A percentile compares a stretch with the other conserved stretches of the same genome.
These are phyloP conservation scores for Marisa cornuarietis DNA, from an alignment of 1,140 invertebrate species.

Conservation along the genomic window DNA sequence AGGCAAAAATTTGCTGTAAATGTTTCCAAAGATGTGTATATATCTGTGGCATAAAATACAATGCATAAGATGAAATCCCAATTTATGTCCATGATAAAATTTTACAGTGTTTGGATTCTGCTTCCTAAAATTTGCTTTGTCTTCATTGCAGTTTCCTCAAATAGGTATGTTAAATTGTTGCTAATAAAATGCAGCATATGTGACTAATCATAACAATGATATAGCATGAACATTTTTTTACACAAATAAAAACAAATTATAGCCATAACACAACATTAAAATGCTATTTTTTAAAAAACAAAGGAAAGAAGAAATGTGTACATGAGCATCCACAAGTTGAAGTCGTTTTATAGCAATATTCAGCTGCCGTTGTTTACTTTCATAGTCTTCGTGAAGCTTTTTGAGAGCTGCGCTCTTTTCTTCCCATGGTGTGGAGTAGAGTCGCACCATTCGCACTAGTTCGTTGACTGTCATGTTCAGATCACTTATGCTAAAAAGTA, in stretches of 20 bases:
- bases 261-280: neutral
- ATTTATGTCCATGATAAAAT: no score
- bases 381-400: conserved; percentile 65
- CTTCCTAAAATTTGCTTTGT: no score
- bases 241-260: neutral
- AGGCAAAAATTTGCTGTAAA: neutral
- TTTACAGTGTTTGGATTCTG: no score
- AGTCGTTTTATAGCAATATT: conserved; percentile 64
- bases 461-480: conserved; percentile 62
- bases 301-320: conserved; percentile 32
- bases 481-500: conserved; percentile 59
- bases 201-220: neutral
- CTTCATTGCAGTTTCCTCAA: no score
- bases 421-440: conserved; percentile 65
- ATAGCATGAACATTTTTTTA: neutral
- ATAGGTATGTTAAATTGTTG: no score
- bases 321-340: conserved; percentile 62
- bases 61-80: no score
- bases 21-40: neutral
- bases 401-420: conserved; percentile 64
- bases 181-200: neutral
- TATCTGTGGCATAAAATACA: neutral
- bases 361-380: conserved; percentile 63
- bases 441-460: conserved; percentile 60
- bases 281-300: no score